Evolutionary conservation across 1,140 invertebrate genomes (phyloP), one percentile per base, ranked within the genome.

Genomic region (Scaptomyza graminum): DNA sequence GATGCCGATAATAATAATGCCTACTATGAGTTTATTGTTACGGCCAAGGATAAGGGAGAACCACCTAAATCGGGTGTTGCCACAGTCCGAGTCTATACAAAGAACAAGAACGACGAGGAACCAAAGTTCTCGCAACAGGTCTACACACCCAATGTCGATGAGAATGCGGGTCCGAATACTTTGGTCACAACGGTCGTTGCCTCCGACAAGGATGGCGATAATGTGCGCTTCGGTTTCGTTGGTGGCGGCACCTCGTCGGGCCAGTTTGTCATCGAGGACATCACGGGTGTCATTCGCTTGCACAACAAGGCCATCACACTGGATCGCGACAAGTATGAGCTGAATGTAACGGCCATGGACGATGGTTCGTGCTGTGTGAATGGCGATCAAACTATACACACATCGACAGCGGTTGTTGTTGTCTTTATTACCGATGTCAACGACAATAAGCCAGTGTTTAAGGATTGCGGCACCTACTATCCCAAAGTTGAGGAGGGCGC

Each of bases 361-460:
- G 97, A 98, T 91, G 97, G 97, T 0, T 95, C 96, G 2, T 99
- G 97, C 90, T 99, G 97, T 89, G 95, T 95, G 2, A 96, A 97
- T 72, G 97, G 97, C 0, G 95, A 96, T 55, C 92, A 94, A 0
- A 97, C 96, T 0, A 96, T 97, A 65, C 97, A 98, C 84, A 98
- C 97, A 0, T 97, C 96, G 16, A 98, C 97, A 0, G 97, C 97
- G n/a, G 96, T 98, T 0, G 97, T 98, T 1, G 97, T 98, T 1
- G 97, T 99, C 0, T 98, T 98, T 82, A 98, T 99, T 47, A 98
- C 97, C 0, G 98, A 99, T 88, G 97, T 98, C 0, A 99, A 98
- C 90, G 97, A 98, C 76, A 98, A 98, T 89, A 98, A 98, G 82
- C 97, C 97, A 0, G 95, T 97, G 25, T 99, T 99, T 84, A 96